Evolutionary conservation across 2,113 vertebrate genomes (phyloP).

Genomic region (Morone saxatilis): DNA sequence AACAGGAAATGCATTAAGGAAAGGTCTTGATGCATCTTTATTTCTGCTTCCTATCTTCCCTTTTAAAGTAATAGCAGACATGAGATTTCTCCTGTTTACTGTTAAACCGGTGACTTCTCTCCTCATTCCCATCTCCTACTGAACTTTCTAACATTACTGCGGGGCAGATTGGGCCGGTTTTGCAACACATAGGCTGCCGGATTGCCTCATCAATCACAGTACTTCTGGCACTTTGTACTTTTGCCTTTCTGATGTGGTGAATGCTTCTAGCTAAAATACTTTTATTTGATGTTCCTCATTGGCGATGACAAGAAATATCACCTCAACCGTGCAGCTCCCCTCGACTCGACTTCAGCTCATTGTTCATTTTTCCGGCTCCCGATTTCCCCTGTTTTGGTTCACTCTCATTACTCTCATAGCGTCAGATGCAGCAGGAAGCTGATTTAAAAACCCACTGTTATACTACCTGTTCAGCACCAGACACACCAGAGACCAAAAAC

Average conservation of each 20-base stretch:
- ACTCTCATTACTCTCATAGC: too few relatives aligned
- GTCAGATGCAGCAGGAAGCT: too few relatives aligned
- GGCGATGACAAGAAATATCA: too few relatives aligned
- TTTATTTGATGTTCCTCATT: not conserved
- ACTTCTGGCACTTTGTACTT: slow-evolving; percentile 16
- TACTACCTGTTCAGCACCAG: too few relatives aligned
- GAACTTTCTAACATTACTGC: not conserved
- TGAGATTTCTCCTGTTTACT: not conserved
- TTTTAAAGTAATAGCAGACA: not conserved
- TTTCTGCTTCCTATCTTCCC: not conserved
- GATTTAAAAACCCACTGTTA: too few relatives aligned
- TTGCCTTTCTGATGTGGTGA: not conserved
- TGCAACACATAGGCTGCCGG: slow-evolving; percentile 24
- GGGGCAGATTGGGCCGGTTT: slow-evolving; percentile 18
- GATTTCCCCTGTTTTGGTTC: too few relatives aligned
- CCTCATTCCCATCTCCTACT: not conserved
- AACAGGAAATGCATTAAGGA: slow-evolving; percentile 14
- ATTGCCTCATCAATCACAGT: slow-evolving; percentile 16
- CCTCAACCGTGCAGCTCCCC: too few relatives aligned
- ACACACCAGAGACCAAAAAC: not conserved
- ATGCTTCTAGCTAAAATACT: not conserved
- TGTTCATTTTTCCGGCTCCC: too few relatives aligned
- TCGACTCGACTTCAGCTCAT: too few relatives aligned
- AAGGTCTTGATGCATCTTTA: not conserved
- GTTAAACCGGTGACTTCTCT: not conserved